A percentile compares a stretch with the other conserved stretches of the same genome.
Evolutionary conservation across 1,140 invertebrate species (phyloP).

Genomic region (Argopecten irradians): DNA sequence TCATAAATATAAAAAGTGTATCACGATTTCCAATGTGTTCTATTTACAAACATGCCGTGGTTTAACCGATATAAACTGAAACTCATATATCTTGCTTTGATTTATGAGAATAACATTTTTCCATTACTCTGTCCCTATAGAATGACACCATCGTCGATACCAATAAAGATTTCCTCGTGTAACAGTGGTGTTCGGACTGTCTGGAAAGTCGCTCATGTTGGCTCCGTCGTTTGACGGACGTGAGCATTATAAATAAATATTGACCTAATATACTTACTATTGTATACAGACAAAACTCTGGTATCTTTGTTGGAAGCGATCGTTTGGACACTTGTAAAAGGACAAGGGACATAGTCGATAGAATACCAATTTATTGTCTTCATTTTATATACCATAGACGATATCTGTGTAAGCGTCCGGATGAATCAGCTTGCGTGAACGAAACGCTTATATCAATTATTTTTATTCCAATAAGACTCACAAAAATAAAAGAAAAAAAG

Average conservation of each 20-base stretch:
- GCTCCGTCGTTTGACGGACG: not conserved
- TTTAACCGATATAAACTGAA: not conserved
- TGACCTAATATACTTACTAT: not conserved
- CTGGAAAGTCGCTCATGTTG: not conserved
- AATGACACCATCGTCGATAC: not conserved
- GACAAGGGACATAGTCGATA: not conserved
- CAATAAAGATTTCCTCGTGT: conserved; percentile 6
- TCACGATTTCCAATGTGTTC: not conserved
- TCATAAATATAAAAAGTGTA: not conserved
- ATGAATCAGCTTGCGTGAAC: not conserved
- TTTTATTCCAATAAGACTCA: too few relatives aligned
- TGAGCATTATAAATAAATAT: not conserved
- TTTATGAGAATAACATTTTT: not conserved
- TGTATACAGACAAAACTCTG: not conserved
- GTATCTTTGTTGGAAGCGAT: not conserved
- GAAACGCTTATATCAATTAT: not conserved
- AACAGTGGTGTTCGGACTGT: not conserved
- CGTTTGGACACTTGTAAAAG: not conserved
- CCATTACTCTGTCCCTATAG: not conserved
- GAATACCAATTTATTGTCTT: not conserved
- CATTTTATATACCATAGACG: not conserved
- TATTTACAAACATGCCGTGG: not conserved
- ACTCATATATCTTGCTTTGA: not conserved
- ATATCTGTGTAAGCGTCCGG: not conserved
- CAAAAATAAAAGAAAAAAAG: too few relatives aligned